Evolutionary conservation across 2,888 invertebrate species (phyloP).

Genomic region (Patella caerulea): DNA sequence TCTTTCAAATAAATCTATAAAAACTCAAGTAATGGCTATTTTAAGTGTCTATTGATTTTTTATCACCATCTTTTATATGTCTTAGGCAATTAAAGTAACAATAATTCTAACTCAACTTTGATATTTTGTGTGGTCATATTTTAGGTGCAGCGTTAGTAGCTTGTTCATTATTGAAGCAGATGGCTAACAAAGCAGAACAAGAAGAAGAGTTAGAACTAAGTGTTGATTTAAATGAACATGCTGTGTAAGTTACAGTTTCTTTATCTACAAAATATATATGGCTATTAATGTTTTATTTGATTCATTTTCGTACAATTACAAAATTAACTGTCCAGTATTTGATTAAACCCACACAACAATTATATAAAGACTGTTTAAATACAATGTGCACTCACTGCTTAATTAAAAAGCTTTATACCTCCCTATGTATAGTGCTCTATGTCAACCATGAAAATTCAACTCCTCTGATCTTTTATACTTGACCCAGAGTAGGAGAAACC

Average conservation of each 20-base stretch:
- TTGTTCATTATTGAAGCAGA: constrained; percentile 58
- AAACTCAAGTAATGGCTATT: too few species aligned
- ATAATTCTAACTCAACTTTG: background rate
- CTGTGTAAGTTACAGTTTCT: constrained; percentile 47
- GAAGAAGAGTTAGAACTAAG: constrained; percentile 68
- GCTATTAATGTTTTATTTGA: too few species aligned
- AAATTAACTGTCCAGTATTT: background rate
- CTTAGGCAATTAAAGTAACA: background rate
- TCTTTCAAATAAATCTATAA: too few species aligned
- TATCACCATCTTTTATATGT: background rate
- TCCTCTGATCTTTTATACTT: too few species aligned
- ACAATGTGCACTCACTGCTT: background rate
- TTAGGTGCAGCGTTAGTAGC: constrained; percentile 62
- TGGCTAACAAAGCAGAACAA: constrained; percentile 58
- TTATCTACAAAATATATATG: too few species aligned
- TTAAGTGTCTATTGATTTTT: too few species aligned
- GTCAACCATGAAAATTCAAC: too few species aligned
- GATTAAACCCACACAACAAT: background rate
- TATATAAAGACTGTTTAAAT: background rate
- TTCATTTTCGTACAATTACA: background rate
- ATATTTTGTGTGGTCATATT: background rate
- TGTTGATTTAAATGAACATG: constrained; percentile 54
- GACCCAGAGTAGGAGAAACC: too few species aligned
- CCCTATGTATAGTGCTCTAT: too few species aligned
- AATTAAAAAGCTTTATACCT: too few species aligned